Evolutionary conservation across 2,888 invertebrate species (phyloP).

Genomic region (Melieria crassipennis): DNA sequence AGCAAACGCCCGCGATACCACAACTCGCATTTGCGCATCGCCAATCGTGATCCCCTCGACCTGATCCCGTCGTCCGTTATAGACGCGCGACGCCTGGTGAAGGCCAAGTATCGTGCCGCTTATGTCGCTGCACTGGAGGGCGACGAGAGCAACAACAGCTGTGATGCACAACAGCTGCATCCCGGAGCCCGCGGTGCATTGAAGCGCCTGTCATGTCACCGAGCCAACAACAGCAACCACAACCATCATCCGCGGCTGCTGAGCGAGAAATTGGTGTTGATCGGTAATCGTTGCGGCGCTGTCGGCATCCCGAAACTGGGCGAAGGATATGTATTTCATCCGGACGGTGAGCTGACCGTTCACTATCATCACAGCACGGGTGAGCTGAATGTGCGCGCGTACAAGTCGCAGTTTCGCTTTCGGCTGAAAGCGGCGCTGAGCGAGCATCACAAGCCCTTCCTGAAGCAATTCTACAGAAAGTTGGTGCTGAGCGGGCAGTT

Average conservation of each 20-base stretch:
- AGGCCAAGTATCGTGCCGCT: conserved; percentile 49
- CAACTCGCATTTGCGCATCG: conserved; percentile 10
- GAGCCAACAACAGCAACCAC: conserved; percentile 40
- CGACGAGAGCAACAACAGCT: conserved; percentile 46
- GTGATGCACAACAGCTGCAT: conserved; percentile 34
- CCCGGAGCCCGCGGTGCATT: conserved; percentile 34
- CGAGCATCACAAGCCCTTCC: conserved; percentile 62
- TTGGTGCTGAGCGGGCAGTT: conserved; percentile 58
- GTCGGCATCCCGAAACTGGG: conserved; percentile 37
- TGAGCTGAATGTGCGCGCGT: conserved; percentile 62
- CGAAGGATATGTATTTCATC: conserved; percentile 60
- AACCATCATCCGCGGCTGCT: conserved; percentile 29
- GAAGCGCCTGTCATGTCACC: conserved; percentile 41
- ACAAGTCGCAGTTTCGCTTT: conserved; percentile 62
- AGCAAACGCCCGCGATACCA: conserved; percentile 43
- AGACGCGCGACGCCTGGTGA: conserved; percentile 49
- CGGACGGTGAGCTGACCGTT: conserved; percentile 58
- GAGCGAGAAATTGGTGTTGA: conserved; percentile 33
- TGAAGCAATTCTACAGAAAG: conserved; percentile 62
- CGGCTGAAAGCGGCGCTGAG: conserved; percentile 59
- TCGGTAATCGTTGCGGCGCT: conserved; percentile 20
- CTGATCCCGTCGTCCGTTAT: conserved; percentile 57
- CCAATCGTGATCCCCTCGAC: conserved; percentile 57
- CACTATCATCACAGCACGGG: conserved; percentile 61
- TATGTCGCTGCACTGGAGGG: conserved; percentile 28